Evolutionary conservation across 1,140 invertebrate species (phyloP), one percentile per base, ranked within the genome.

Genomic region (Monomorium pharaonis): DNA sequence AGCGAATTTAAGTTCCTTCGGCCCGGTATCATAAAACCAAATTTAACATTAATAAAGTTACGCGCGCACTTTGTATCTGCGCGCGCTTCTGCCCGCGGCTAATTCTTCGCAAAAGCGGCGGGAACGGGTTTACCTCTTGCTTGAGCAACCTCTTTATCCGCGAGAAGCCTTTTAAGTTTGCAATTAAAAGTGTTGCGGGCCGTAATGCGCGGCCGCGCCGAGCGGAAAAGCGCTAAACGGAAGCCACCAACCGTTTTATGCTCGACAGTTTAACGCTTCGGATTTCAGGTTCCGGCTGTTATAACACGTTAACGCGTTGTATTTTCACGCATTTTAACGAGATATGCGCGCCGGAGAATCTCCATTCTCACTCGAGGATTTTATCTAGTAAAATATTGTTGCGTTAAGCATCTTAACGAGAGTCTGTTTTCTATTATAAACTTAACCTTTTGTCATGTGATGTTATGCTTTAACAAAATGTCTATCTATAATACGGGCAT

Each of bases 11-110:
- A 85, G 75, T 80, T 78, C 47, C 62, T 67, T 80, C 62, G 62
- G 78, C n/a, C 24, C 44, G 84, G 49, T 62, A 85, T 85, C 75
- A 85, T 85, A 80, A 85, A 85, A 85, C 84, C 84, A 47, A 85
- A 85, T 85, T 85, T 78, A 85, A 85, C 84, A 77, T 78, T 85
- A 85, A 85, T 85, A 85, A 85, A 85, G 84, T 85, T 85, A 80
- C 49, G 84, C 75, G 74, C 74, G 58, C 72, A 60, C 84, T 85
- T 85, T 85, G 84, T 85, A 85, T 85, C 84, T 78, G 42, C 84
- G 62, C 37, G 58, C 62, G 74, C 84, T 67, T 85, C 74, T 65
- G 84, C 84, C 75, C n/a, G 58, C 84, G 62, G 84, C 74, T 85
- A 77, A 77, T 85, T 78, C 84, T 80, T 85, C 33, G 74, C 49